Base-by-base conservation (phyloP, 2,797 vertebrate genomes). In the Siniperca undulata region DNA sequence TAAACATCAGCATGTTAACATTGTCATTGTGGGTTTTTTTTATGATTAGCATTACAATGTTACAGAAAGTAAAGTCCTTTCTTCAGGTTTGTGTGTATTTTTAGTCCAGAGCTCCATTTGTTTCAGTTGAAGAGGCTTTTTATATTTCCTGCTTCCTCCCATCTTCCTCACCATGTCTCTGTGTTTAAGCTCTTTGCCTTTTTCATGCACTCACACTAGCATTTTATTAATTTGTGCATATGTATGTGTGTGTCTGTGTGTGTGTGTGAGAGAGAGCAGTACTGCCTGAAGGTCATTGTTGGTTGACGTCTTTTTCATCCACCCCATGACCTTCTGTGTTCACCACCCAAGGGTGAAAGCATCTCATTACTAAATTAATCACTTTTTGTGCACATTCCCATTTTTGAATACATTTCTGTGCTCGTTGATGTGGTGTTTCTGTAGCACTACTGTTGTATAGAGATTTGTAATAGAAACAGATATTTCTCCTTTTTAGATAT, bases 361-460 rank as follows among this genome's bases (percentile, higher is more conserved):
- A 84, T 87, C 77, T 87, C 77, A 82, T 86, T 81, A 80, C 36
- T 74, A 70, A 38, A 71, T 85, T 76, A 91, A 88, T 82, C 30
- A 70, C 56, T 68, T 73, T 76, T 61, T 52, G 6, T 59, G 27
- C 79, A 56, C 30, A 20, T 81, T 68, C 17, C 27, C 44, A 38
- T 53, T 30, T 61, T 72, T 64, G 5, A 24, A 44, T 56, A 7
- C 1, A 36, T 60, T 42, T 27, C 22, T 6, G 13, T 5, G 40
- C 27, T 12, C 0, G 1, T 2, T 74, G 13, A 12, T 30, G 14
- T 3, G 6, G 2, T 46, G n/a, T 38, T 55, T 50, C 40, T 34
- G n/a, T 10, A 27, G n/a, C 27, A 0, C 12, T 11, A 1, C 8
- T 67, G n/a, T 9, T 24, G 27, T 7, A 17, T 34, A 42, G 17